Base-by-base conservation (phyloP, 1,140 invertebrate species). In the Chironomus striatipennis region DNA sequence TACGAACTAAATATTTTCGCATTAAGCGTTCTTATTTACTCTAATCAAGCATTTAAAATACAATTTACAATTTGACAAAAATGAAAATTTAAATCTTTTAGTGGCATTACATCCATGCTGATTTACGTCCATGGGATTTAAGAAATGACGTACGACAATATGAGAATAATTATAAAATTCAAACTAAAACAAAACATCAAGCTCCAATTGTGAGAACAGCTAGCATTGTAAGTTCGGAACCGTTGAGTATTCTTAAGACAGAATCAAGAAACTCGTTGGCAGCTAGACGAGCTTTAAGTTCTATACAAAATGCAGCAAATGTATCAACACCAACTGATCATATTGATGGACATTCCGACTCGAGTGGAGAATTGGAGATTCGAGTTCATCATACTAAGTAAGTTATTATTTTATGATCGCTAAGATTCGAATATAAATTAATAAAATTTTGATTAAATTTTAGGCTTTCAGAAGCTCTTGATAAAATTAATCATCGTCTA, bases 71-170 rank as follows among this genome's bases (percentile, higher is more conserved):
- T n/a, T n/a, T n/a, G n/a, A n/a, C n/a, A n/a, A n/a, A n/a, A n/a
- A n/a, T n/a, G n/a, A n/a, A n/a, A n/a, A n/a, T n/a, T n/a, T n/a
- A n/a, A n/a, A n/a, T n/a, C 34, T 75, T 75, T 67, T 76, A 83
- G 74, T 95, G 93, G 91, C 82, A 90, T 2, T 95, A 95, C 80
- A 90, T 90, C 77, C 86, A 91, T 80, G 87, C 88, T 1, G 90
- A 91, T 78, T 82, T 89, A 47, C 83, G 92, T 70, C 92, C 92
- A 0, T 95, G 93, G 93, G 92, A 95, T 84, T 87, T 88, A 1
- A 85, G 90, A 75, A 94, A 93, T 78, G 93, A 95, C 83, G 83
- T 94, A 5, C 86, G 90, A 64, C 92, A 94, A 81, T 95, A 90
- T 78, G 93, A 95, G 80, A 83, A 86, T 75, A 86, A 91, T 75